These are phyloP conservation scores for Camptogramma bilineatum DNA, from an alignment of 2,888 invertebrate species.

Conservation along the genomic window DNA sequence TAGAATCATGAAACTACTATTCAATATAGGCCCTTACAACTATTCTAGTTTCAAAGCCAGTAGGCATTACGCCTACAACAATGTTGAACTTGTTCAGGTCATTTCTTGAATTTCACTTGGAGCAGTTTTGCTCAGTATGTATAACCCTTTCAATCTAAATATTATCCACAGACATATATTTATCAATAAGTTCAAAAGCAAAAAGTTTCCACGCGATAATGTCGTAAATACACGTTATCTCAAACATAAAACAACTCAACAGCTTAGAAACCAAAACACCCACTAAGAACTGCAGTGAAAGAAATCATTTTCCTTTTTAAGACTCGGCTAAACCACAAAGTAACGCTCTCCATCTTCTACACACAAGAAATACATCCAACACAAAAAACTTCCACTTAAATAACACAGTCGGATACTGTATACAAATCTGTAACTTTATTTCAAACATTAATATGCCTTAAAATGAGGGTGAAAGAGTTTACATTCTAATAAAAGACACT, in stretches of 20 bases:
- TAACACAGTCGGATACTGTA: background rate
- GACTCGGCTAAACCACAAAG: slow-evolving; percentile 14
- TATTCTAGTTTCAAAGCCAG: too few species aligned
- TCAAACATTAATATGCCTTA: background rate
- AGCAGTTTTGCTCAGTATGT: too few species aligned
- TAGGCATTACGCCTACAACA: too few species aligned
- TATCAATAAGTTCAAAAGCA: too few species aligned
- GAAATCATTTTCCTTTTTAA: slow-evolving; percentile 16
- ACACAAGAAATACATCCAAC: slow-evolving; percentile 8
- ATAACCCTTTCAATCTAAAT: too few species aligned
- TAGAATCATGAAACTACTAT: too few species aligned
- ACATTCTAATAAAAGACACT: background rate
- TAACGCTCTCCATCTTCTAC: slow-evolving; percentile 11
- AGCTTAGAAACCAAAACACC: slow-evolving; percentile 9
- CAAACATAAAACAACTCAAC: background rate
- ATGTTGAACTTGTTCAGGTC: too few species aligned
- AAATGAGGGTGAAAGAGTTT: background rate
- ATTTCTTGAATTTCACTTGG: too few species aligned
- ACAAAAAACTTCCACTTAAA: background rate
- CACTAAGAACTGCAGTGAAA: slow-evolving; percentile 12
- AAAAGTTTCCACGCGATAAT: too few species aligned
- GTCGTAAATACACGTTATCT: background rate
- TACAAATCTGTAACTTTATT: background rate
- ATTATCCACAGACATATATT: too few species aligned
- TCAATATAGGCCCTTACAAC: too few species aligned